A percentile compares a stretch with the other conserved stretches of the same genome.
phyloP scores from a whole-genome alignment of 2,888 invertebrate genomes.

The Ischnus inquisitorius region DNA sequence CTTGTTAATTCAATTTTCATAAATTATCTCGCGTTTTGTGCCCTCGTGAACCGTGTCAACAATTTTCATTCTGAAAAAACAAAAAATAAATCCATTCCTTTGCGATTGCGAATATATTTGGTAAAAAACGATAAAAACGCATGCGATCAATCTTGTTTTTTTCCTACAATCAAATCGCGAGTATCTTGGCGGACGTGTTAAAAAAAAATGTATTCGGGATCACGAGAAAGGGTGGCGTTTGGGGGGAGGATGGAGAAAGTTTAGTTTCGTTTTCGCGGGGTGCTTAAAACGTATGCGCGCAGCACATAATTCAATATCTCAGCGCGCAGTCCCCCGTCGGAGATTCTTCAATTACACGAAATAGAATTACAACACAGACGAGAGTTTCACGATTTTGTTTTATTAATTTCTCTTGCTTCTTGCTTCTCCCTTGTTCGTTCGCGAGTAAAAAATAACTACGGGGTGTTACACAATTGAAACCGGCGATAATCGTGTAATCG shows the following conservation, averaged over 20 bases:
- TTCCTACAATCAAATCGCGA: neutral
- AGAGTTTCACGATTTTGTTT: conserved; percentile 11
- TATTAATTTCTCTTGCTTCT: neutral
- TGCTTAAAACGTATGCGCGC: conserved; percentile 54
- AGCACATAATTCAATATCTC: conserved; percentile 41
- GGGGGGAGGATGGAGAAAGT: neutral
- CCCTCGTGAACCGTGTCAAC: conserved; percentile 64
- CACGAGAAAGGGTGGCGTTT: neutral
- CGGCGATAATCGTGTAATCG: conserved; percentile 16
- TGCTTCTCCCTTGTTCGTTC: too few relatives aligned
- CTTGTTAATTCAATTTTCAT: conserved; percentile 42
- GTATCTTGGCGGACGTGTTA: neutral
- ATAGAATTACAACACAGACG: conserved; percentile 15
- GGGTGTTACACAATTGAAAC: conserved; percentile 13
- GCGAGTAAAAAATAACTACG: conserved; percentile 40
- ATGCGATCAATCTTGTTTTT: neutral
- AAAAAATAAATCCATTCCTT: conserved; percentile 7
- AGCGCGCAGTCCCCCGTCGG: neutral
- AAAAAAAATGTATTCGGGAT: conserved; percentile 31
- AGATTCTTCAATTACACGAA: conserved; percentile 1
- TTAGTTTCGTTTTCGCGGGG: too few relatives aligned
- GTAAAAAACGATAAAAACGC: neutral
- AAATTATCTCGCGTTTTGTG: conserved; percentile 71
- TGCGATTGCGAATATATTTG: neutral
- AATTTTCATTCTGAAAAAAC: conserved; percentile 19